These are phyloP conservation scores for Eulemur macaco DNA, from an alignment of 2,113 vertebrate genomes.

Conservation along the genomic window DNA sequence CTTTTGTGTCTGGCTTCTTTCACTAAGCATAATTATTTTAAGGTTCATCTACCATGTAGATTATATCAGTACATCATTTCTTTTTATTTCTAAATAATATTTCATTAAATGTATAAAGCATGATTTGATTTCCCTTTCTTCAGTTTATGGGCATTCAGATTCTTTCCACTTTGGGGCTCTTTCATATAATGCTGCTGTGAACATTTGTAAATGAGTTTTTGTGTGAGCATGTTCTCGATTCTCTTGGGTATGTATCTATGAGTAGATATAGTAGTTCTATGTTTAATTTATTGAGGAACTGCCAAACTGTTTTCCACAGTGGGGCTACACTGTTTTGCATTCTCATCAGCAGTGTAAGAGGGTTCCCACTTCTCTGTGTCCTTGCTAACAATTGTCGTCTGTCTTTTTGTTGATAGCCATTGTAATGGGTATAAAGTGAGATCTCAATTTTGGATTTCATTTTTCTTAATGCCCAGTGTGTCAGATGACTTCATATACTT, in stretches of 20 bases:
- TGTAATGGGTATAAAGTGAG: background rate
- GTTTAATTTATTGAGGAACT: background rate
- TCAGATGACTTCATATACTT: background rate
- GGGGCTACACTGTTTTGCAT: background rate
- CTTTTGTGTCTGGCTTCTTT: background rate
- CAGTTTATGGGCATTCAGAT: background rate
- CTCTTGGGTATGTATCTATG: background rate
- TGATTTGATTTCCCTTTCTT: background rate
- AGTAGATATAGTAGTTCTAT: background rate
- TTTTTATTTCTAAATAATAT: background rate
- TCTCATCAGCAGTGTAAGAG: background rate
- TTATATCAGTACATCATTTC: background rate
- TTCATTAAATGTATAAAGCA: background rate
- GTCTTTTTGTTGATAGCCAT: background rate
- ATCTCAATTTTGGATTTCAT: background rate
- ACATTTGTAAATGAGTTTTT: background rate
- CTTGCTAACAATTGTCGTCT: background rate
- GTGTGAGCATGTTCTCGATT: background rate
- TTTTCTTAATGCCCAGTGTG: background rate
- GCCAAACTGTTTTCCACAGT: background rate
- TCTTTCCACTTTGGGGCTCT: background rate
- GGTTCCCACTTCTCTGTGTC: rapidly evolving
- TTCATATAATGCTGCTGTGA: background rate
- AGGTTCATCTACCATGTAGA: background rate
- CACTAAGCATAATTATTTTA: background rate